Percentiles rank a stretch among this genome's conserved stretches.
phyloP scores from a whole-genome alignment of 2,113 vertebrate species.

The Patagioenas fasciata region DNA sequence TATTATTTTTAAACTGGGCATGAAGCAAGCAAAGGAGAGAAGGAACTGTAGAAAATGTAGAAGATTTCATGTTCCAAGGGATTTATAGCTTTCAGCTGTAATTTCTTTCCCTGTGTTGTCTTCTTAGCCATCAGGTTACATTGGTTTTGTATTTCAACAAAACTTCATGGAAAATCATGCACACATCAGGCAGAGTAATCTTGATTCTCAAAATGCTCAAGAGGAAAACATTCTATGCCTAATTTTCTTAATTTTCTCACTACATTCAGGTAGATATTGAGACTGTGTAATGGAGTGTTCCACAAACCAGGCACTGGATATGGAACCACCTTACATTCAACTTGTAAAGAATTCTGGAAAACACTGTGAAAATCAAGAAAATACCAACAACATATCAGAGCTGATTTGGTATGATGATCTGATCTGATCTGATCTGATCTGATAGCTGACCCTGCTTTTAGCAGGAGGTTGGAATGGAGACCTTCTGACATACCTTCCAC shows the following conservation, averaged over 20 bases:
- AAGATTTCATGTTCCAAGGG: neutral
- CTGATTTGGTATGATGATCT: neutral
- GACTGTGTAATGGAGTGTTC: neutral
- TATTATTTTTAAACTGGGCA: neutral
- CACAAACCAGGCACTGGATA: neutral
- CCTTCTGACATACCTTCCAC: neutral
- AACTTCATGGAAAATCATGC: neutral
- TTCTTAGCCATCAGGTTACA: neutral
- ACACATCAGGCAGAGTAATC: neutral
- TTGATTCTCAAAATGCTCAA: neutral
- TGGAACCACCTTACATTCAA: neutral
- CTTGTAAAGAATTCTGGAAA: neutral
- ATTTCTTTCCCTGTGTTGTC: neutral
- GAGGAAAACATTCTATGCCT: neutral
- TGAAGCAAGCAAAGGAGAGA: neutral
- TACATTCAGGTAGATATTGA: neutral
- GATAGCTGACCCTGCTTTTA: neutral
- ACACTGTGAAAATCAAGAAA: neutral
- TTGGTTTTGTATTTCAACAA: neutral
- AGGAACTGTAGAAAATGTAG: neutral
- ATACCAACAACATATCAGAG: neutral
- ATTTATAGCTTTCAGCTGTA: neutral
- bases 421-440: neutral
- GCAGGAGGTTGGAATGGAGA: neutral
- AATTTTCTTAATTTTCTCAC: neutral